Base-by-base conservation (phyloP, 2,113 vertebrate genomes). In the Hassar affinis region DNA sequence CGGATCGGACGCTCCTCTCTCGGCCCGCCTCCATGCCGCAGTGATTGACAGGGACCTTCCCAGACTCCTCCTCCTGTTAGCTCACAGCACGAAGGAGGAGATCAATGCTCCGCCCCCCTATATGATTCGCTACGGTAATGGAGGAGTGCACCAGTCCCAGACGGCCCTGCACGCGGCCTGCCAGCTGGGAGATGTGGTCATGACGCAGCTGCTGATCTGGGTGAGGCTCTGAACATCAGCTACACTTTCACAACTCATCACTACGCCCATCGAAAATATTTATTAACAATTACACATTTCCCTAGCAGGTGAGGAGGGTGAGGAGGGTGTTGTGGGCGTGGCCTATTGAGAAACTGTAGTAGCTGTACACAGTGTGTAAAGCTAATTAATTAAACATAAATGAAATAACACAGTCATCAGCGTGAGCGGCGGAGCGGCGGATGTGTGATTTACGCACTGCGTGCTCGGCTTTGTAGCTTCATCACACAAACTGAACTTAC, bases 171-270 rank as follows among this genome's bases (percentile, higher is more conserved):
- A 99, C 54, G 88, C 97, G 18, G 94, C 97, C 3, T 98, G 97
- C 6, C 96, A 96, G 87, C 94, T 95, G 83, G 94, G 95, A 20
- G 95, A 98, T 0, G 96, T 96, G 0, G 98, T 99, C 68, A 96
- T 98, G 94, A 97, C 97, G 3, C 98, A 99, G 87, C 95, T 99
- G 89, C 95, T 99, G 76, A 87, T 99, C 87, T 99, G 97, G 97
- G 97, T 98, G 89, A 0, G 96, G 33, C 10, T 38, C 42, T 38
- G 17, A 64, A 30, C n/a, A 47, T 47, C 25, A 12, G 22, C 45
- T 12, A 0, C 25, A 18, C 7, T 5, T n/a, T 5, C 35, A 38
- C 7, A 15, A 1, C 3, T 18, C 33, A 20, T 17, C 64, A 22
- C 14, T 4, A 38, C 9, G 1, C 7, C 3, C 2, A 38, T 35